Evolutionary conservation across 2,113 vertebrate species (phyloP).

Genomic region (Tretioscincus oriximinensis): DNA sequence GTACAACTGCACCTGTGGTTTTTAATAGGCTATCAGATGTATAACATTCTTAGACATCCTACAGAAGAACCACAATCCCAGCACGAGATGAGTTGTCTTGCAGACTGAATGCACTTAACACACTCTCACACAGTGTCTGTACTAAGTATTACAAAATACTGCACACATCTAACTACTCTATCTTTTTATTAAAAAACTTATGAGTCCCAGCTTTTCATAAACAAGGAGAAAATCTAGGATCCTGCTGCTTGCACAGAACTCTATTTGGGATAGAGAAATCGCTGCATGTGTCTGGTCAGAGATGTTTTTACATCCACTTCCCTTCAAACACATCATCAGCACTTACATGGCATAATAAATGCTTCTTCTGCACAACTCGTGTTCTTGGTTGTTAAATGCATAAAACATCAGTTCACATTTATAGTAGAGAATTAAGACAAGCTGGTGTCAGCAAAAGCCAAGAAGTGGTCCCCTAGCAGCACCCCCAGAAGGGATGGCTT

Average conservation of each 20-base stretch:
- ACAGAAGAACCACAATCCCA: not conserved
- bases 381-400: constrained; percentile 2
- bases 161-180: not conserved
- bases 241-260: not conserved
- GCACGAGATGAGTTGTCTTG: not conserved
- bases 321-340: not conserved
- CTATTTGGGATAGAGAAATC: not conserved
- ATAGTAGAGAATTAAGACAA: constrained; percentile 33
- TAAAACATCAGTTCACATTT: constrained; percentile 17
- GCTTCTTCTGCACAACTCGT: not conserved
- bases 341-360: constrained; percentile 22
- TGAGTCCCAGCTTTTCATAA: rapidly evolving
- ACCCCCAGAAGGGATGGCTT: not conserved
- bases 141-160: not conserved
- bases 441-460: constrained; percentile 33
- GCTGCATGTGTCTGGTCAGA: not conserved
- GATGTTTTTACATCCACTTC: not conserved
- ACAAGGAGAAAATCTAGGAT: not conserved
- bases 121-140: no score
- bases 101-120: not conserved
- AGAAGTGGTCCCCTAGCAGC: constrained; percentile 32
- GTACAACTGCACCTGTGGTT: not conserved
- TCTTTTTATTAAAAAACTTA: not conserved
- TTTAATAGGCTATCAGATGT: not conserved
- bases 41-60: not conserved